Percentiles rank a stretch among this genome's conserved stretches.
phyloP scores from a whole-genome alignment of 1,140 invertebrate species.

The Rhagoletis zephyria region DNA sequence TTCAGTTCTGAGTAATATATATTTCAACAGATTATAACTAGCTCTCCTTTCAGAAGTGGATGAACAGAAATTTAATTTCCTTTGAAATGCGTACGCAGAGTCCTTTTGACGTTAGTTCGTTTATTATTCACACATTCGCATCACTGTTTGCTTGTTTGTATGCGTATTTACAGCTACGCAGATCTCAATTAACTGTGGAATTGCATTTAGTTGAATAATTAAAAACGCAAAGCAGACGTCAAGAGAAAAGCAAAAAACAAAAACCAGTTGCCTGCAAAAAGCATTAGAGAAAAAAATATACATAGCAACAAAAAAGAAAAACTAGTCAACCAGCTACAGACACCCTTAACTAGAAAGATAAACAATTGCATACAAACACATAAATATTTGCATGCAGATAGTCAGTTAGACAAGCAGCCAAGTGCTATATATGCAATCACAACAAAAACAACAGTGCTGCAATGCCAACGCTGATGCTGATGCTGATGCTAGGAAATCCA shows the following conservation, averaged over 20 bases:
- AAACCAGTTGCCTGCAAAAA: not conserved
- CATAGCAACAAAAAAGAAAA: not conserved
- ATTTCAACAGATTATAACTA: not conserved
- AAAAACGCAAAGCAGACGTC: constrained; percentile 31
- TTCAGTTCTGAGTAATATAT: not conserved
- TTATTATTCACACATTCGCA: not conserved
- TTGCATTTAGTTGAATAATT: constrained; percentile 38
- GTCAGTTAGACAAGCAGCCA: not conserved
- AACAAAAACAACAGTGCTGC: not conserved
- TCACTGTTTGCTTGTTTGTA: not conserved
- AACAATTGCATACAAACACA: not conserved
- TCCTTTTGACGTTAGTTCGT: not conserved
- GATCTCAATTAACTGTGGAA: constrained; percentile 37
- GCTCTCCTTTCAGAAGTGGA: not conserved
- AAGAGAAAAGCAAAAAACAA: not conserved
- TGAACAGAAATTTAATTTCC: constrained; percentile 16
- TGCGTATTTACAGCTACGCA: not conserved
- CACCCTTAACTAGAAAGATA: not conserved
- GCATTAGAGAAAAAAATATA: not conserved
- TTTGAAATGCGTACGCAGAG: not conserved
- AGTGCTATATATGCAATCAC: not conserved
- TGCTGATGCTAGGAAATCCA: not conserved
- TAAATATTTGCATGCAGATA: not conserved
- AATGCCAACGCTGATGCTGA: not conserved
- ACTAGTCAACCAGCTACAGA: constrained; percentile 20